phyloP scores from a whole-genome alignment of 2,113 vertebrate genomes.

The Cyanoramphus novaezelandiae region DNA sequence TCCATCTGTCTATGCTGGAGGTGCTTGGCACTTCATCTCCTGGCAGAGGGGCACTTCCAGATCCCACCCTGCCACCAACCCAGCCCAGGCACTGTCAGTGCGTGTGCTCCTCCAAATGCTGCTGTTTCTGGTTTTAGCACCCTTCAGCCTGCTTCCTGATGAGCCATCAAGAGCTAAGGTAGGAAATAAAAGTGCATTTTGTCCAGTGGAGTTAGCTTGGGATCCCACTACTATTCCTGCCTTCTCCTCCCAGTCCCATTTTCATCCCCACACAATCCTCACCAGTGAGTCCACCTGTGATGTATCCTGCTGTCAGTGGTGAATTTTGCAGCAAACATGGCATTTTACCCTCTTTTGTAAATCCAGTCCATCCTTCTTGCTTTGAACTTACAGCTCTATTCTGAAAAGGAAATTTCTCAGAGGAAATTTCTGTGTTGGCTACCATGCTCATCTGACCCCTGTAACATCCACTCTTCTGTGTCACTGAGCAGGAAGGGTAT shows the following conservation, averaged over 20 bases:
- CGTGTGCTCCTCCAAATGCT: rapidly evolving
- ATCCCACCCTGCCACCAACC: not conserved
- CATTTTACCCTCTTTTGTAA: not conserved
- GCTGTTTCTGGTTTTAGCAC: not conserved
- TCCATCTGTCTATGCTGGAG: not conserved
- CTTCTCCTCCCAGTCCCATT: not conserved
- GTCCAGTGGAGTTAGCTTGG: not conserved
- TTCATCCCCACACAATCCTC: not conserved
- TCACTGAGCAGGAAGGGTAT: not conserved
- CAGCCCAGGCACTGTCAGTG: not conserved
- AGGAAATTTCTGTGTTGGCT: not conserved
- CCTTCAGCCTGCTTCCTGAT: not conserved
- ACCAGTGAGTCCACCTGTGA: not conserved
- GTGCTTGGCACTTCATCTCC: not conserved
- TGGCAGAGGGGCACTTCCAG: not conserved
- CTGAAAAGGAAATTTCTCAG: not conserved
- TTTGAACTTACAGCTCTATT: not conserved
- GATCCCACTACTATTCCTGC: not conserved
- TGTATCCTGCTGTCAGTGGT: not conserved
- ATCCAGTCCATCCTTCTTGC: not conserved
- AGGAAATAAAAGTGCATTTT: not conserved
- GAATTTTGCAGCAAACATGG: not conserved
- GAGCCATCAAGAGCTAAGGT: not conserved
- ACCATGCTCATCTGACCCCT: not conserved
- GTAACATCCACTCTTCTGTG: not conserved